Conservation (phyloP, 2,797 vertebrate species). For the Danio tinwini region DNA sequence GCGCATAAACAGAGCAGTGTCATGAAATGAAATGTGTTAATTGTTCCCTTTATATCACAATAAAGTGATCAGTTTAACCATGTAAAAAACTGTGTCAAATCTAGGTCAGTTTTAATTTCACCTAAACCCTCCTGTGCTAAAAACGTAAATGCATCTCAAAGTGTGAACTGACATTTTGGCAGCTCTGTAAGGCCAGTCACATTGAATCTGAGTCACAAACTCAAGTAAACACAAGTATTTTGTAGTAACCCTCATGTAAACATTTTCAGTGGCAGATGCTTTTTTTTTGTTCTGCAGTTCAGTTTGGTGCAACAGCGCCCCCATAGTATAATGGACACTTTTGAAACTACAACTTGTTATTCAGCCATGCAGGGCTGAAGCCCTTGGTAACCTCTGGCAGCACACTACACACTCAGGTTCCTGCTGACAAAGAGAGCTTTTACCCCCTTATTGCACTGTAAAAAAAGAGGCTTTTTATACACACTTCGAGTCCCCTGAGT, state of each 20-base stretch:
- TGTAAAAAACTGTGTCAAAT: slow-evolving; percentile 7
- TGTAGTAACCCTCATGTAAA: slow-evolving; percentile 43
- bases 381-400: slow-evolving; percentile 62
- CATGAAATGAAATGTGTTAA: too few species aligned
- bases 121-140: neutral
- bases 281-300: slow-evolving; percentile 9
- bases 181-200: neutral
- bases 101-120: slow-evolving; percentile 25
- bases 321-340: slow-evolving; percentile 59
- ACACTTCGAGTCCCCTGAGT: slow-evolving; percentile 24
- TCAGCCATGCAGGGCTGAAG: slow-evolving; percentile 59
- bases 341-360: slow-evolving; percentile 66
- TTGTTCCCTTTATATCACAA: neutral
- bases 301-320: slow-evolving; percentile 66
- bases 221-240: slow-evolving; percentile 42
- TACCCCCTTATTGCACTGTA: slow-evolving; percentile 48
- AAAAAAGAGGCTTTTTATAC: slow-evolving; percentile 21
- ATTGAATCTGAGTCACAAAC: slow-evolving; percentile 21
- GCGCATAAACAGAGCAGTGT: too few species aligned
- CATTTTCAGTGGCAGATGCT: slow-evolving; percentile 24
- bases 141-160: neutral
- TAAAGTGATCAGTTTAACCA: neutral
- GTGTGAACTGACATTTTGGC: slow-evolving; percentile 18
- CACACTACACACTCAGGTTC: slow-evolving; percentile 47
- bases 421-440: slow-evolving; percentile 53